Base-by-base conservation (phyloP, 2,797 vertebrate species). In the Microhierax caerulescens region DNA sequence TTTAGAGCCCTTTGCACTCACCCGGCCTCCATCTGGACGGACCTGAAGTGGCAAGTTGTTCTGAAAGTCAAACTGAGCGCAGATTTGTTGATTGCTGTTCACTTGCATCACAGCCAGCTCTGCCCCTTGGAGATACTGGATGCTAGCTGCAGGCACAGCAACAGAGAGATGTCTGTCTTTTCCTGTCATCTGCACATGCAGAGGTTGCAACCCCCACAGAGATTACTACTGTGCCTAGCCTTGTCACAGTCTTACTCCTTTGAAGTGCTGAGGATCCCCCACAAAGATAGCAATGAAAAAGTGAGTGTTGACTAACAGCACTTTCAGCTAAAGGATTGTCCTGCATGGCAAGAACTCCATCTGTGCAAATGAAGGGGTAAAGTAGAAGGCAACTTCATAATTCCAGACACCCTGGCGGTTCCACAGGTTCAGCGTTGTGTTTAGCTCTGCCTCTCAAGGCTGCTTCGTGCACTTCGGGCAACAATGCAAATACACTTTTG, bases 21-120 rank as follows among this genome's bases (percentile, higher is more conserved):
- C 98, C 97, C 94, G 88, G 45, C 96, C 74, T 83, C 95, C 94
- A 39, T 96, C 87, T 0, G 97, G 92, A 61, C 95, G 89, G 68
- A 95, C 83, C 77, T 97, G 98, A 70, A 93, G 83, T 0, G 53
- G 67, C 74, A 98, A 75, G 24, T 18, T 88, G 95, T 97, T 97
- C 85, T 97, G 98, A 88, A 98, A 98, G 79, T 97, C 94, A 41
- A 98, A 98, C 90, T 97, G 95, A 56, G 97, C 88, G 2, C 98
- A 98, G 51, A 98, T 11, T 18, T 90, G 96, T 30, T 94, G 96
- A 3, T 98, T 98, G 89, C 80, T 98, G 92, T 30, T 97, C 82
- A 96, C 61, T 51, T 98, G 98, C 73, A 98, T 84, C 69, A 98
- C 80, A 5, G 97, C 92, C 34, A 98, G 75, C 94, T 98, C 97